Evolutionary conservation across 2,888 invertebrate species (phyloP).

Genomic region (Xanthia icteritia): DNA sequence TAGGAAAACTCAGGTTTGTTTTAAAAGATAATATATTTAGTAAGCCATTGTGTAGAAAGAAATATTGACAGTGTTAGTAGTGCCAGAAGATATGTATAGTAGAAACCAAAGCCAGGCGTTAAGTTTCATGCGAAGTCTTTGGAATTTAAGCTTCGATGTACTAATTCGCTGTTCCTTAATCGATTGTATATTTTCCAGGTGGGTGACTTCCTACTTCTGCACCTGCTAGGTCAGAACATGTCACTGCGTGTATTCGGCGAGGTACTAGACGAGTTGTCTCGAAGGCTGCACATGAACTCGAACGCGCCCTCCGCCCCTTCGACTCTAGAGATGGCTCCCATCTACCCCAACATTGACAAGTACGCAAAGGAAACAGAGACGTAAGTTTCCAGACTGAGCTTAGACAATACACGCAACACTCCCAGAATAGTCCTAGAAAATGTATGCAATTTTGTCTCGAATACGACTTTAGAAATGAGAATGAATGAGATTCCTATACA

Average conservation of each 20-base stretch:
- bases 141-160: neutral
- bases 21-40: neutral
- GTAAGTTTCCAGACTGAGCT: conserved; percentile 85
- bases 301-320: conserved; percentile 96
- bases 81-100: neutral
- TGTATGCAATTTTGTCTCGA: conserved; percentile 51
- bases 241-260: conserved; percentile 95
- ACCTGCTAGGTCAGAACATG: conserved; percentile 96
- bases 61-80: neutral
- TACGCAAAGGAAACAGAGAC: conserved; percentile 96
- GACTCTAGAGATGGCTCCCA: conserved; percentile 96
- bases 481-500: conserved; percentile 62
- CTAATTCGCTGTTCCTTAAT: neutral
- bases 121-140: neutral
- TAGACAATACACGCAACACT: conserved; percentile 62
- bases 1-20: conserved; percentile 94
- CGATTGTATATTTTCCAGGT: conserved; percentile 90
- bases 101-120: neutral
- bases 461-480: conserved; percentile 51
- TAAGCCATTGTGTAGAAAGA: neutral
- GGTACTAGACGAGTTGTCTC: conserved; percentile 94
- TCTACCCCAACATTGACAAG: conserved; percentile 95
- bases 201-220: conserved; percentile 96
- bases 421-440: conserved; percentile 40
- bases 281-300: conserved; percentile 92